Evolutionary conservation across 53 echinoderm and acorn worm genomes (phyloP).

Genomic region (Pentamera pediparva): DNA sequence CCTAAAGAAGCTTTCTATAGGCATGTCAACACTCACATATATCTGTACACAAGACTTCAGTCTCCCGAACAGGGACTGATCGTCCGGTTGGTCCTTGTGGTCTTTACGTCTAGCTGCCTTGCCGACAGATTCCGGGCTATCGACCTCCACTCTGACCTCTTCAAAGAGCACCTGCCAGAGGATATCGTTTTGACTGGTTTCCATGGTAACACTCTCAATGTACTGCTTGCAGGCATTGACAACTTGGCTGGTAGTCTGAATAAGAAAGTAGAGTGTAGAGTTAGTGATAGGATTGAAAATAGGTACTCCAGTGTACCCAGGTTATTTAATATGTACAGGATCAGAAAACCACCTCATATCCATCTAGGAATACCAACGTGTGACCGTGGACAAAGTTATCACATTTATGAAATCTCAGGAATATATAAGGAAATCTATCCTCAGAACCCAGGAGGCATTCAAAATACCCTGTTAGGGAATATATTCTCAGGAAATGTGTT

Average conservation of each 20-base stretch:
- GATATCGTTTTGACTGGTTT: conserved; percentile 61
- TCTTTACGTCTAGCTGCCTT: conserved; percentile 60
- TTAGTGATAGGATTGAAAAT: neutral
- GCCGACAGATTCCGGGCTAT: conserved; percentile 48
- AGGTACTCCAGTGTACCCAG: neutral
- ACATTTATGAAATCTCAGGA: too few species aligned
- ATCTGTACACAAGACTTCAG: conserved; percentile 85
- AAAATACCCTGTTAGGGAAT: too few species aligned
- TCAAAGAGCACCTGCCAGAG: conserved; percentile 88
- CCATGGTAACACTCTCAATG: conserved; percentile 64
- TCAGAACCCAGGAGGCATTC: too few species aligned
- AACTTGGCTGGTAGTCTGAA: conserved; percentile 91
- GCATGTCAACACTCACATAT: conserved; percentile 84
- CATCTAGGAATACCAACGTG: too few species aligned
- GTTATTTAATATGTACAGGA: neutral
- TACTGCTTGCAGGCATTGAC: conserved; percentile 97
- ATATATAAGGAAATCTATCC: too few species aligned
- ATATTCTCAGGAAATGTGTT: neutral
- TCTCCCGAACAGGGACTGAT: conserved; percentile 76
- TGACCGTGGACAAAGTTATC: too few species aligned
- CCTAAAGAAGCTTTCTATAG: too few species aligned
- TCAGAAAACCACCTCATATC: too few species aligned
- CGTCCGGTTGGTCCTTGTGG: conserved; percentile 35
- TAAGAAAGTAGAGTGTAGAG: neutral
- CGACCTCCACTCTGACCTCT: conserved; percentile 70